A percentile compares a stretch with the other conserved stretches of the same genome.
phyloP scores from a whole-genome alignment of 2,113 vertebrate genomes.

The Poicephalus gulielmi region DNA sequence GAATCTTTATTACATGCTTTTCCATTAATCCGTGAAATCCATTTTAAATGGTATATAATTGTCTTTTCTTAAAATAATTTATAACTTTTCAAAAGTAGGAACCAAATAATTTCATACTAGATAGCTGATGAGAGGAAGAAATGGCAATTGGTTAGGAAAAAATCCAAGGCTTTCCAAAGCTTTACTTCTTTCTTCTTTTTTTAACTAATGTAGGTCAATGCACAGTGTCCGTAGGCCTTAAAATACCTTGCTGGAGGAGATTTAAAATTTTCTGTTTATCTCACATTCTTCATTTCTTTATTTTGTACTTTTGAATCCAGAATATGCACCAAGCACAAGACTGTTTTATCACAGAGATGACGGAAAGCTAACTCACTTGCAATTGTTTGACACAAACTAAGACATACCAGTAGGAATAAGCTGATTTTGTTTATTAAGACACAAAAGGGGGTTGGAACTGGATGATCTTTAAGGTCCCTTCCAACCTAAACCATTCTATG shows the following conservation, averaged over 20 bases:
- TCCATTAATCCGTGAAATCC: background rate
- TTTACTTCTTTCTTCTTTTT: background rate
- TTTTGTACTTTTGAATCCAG: background rate
- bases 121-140: background rate
- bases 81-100: background rate
- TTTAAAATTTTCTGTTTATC: background rate
- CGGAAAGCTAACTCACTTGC: background rate
- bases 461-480: background rate
- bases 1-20: background rate
- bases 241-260: background rate
- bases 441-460: background rate
- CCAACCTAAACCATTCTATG: background rate
- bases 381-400: background rate
- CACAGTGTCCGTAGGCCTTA: background rate
- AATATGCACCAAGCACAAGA: background rate
- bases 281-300: background rate
- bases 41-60: background rate
- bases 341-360: background rate
- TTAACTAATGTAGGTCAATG: background rate
- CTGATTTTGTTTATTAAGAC: background rate
- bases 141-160: background rate
- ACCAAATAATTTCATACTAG: background rate
- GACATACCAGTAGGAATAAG: background rate
- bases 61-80: background rate
- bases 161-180: background rate